A percentile compares a stretch with the other conserved stretches of the same genome.
phyloP scores from a whole-genome alignment of 2,888 invertebrate species.

The Calephelis perditalis region DNA sequence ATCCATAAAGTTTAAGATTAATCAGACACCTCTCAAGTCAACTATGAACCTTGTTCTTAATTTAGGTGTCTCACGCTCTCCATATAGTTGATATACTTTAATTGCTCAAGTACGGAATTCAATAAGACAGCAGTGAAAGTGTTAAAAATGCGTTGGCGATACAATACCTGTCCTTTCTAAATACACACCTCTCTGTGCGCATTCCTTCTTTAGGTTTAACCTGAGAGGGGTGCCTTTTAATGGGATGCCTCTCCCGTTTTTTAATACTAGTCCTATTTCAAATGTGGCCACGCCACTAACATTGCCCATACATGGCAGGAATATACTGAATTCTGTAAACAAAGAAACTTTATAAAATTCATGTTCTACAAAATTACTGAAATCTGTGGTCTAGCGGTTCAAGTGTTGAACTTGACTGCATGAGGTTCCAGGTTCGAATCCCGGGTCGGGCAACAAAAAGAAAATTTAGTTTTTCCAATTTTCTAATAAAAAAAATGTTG shows the following conservation, averaged over 20 bases:
- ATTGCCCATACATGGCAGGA: slow-evolving; percentile 92
- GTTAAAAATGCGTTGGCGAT: slow-evolving; percentile 80
- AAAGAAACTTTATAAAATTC: slow-evolving; percentile 25
- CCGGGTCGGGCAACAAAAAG: no score
- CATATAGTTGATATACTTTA: no score
- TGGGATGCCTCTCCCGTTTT: slow-evolving; percentile 87
- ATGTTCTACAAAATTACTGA: no score
- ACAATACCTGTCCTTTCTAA: slow-evolving; percentile 80
- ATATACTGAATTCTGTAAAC: slow-evolving; percentile 89
- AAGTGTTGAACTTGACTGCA: no score
- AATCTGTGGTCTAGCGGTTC: no score
- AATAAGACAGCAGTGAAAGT: slow-evolving; percentile 60
- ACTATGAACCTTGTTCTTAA: no score
- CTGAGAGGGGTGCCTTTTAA: slow-evolving; percentile 92
- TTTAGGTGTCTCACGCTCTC: no score
- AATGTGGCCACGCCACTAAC: slow-evolving; percentile 92
- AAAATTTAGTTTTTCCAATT: no score
- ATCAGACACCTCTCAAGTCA: no score
- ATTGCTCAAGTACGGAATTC: slow-evolving; percentile 33
- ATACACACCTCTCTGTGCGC: slow-evolving; percentile 94
- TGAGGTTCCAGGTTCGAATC: no score
- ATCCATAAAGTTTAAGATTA: no score
- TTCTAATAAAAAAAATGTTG: no score
- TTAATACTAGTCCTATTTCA: slow-evolving; percentile 90
- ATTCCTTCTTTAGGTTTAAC: slow-evolving; percentile 93